Conservation (phyloP, 1,140 invertebrate species). For the Drosophila parvula region DNA sequence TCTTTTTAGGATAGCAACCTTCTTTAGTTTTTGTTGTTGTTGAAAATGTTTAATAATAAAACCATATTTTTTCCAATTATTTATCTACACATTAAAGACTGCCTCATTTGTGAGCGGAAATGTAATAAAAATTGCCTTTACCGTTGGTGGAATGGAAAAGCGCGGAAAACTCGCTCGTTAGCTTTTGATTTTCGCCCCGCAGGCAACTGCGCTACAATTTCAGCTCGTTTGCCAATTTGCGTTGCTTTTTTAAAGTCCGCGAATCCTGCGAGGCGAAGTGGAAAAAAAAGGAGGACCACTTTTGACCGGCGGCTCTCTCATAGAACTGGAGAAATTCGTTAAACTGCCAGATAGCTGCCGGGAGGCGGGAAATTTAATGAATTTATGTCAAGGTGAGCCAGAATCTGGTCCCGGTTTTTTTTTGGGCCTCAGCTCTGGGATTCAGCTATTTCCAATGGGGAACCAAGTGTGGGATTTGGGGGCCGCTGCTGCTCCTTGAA, state of each 20-base stretch:
- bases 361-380: constrained; percentile 59
- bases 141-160: constrained; percentile 4
- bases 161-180: constrained; percentile 29
- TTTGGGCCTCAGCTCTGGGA: neutral
- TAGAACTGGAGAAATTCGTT: constrained; percentile 38
- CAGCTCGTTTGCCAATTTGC: constrained; percentile 41
- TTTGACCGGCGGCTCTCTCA: constrained; percentile 25
- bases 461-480: constrained; percentile 55
- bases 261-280: neutral
- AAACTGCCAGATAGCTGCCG: constrained; percentile 44
- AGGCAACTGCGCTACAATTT: constrained; percentile 25
- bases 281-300: neutral
- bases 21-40: too few species aligned
- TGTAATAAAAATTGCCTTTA: constrained; percentile 8
- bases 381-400: constrained; percentile 62
- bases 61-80: neutral
- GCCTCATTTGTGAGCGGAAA: constrained; percentile 6
- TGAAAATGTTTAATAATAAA: constrained; percentile 1
- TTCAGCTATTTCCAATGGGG: neutral
- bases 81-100: neutral
- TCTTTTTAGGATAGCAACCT: too few species aligned
- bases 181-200: constrained; percentile 30
- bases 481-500: constrained; percentile 7
- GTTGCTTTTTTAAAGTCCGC: constrained; percentile 33
- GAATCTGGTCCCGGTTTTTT: constrained; percentile 12